Evolutionary conservation across 2,113 vertebrate genomes (phyloP).

Genomic region (Otocyon megalotis): DNA sequence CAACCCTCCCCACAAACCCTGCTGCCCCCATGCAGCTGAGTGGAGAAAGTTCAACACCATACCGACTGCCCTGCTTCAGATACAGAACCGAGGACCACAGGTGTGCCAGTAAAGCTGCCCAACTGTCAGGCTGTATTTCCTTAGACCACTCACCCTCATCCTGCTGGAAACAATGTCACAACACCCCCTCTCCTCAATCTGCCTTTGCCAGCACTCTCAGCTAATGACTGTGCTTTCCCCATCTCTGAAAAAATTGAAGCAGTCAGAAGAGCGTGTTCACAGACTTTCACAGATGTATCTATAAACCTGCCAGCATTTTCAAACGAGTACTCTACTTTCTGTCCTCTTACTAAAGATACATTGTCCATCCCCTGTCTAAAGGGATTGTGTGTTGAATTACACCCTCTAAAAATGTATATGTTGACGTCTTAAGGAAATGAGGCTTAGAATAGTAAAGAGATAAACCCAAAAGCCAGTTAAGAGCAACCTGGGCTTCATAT

Average conservation of each 20-base stretch:
- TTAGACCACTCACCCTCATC: background rate
- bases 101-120: background rate
- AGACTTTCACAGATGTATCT: background rate
- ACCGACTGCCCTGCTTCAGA: background rate
- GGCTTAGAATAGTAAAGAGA: background rate
- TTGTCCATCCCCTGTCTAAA: background rate
- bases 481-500: background rate
- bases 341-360: background rate
- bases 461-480: background rate
- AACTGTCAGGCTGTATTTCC: background rate
- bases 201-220: background rate
- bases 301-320: constrained; percentile 24
- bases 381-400: background rate
- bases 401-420: background rate
- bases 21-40: background rate
- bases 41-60: background rate
- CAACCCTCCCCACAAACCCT: background rate
- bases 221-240: background rate
- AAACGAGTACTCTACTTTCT: background rate
- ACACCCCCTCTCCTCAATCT: background rate
- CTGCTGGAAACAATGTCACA: background rate
- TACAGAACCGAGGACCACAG: background rate
- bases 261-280: background rate
- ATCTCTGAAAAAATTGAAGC: constrained; percentile 8
- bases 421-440: background rate